These are phyloP conservation scores for Haliclystus octoradiatus DNA, from an alignment of 30 jellyfish, hydroid and myxozoan species.

Conservation along the genomic window DNA sequence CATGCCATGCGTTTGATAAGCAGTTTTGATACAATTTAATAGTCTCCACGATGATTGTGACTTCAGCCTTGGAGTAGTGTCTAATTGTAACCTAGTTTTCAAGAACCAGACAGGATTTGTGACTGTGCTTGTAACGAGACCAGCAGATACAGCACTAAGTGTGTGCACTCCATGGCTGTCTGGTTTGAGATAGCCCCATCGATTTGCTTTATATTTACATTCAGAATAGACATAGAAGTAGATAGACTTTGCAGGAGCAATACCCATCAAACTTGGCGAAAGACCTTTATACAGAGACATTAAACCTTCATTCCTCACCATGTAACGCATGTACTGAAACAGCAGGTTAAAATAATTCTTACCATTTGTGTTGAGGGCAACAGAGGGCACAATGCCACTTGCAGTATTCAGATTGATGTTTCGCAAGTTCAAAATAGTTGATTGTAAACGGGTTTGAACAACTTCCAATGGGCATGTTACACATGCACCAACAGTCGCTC, in stretches of 20 bases:
- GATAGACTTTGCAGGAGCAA: neutral
- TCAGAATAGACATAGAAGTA: conserved; percentile 37
- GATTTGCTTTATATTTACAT: neutral
- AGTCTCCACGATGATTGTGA: conserved; percentile 6
- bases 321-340: conserved; percentile 18
- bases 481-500: neutral
- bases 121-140: conserved; percentile 76
- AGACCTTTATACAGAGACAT: neutral
- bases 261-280: neutral
- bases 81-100: conserved; percentile 80
- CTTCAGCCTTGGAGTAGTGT: conserved; percentile 18
- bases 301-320: neutral
- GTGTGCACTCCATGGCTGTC: conserved; percentile 16
- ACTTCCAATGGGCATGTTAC: conserved; percentile 2
- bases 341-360: conserved; percentile 3
- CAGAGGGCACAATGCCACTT: neutral
- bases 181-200: neutral
- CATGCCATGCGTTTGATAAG: conserved; percentile 47
- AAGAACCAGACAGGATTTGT: conserved; percentile 91
- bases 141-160: conserved; percentile 82
- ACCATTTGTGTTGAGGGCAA: conserved; percentile 6
- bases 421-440: conserved; percentile 26
- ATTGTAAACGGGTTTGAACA: conserved; percentile 4
- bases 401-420: neutral
- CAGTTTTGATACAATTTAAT: conserved; percentile 21